Evolutionary conservation across 2,888 invertebrate genomes (phyloP), one percentile per base, ranked within the genome.

Genomic region (Polyommatus iphigenia): DNA sequence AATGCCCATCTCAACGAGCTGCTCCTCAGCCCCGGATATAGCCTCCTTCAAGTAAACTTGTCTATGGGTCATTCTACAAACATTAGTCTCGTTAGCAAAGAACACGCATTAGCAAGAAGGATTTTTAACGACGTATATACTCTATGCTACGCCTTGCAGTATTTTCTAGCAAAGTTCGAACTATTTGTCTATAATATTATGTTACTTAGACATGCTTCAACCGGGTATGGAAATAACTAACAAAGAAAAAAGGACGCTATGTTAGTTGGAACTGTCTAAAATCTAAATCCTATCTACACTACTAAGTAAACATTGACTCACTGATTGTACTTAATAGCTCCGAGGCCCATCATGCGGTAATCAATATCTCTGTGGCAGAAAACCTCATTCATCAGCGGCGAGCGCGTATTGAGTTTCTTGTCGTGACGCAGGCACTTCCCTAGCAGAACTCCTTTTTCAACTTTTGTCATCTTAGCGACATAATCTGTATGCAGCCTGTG

Each of bases 321-420:
- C 93, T 85, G 82, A 5, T 84, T 79, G 83, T 85, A 87, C 80
- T 90, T 88, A 41, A 93, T 87, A 71, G 93, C 87, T 71, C 95
- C 96, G 78, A 96, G 89, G 0, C 95, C 94, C 84, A 96, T 85
- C 85, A 95, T 85, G 76, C 95, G 93, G 83, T 95, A 95, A 86
- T 96, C 96, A 79, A 95, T 95, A n/a, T 92, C 85, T 71, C 92
- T 85, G 78, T 93, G 91, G 78, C 94, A 92, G 83, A 95, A 91
- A 72, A 96, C 89, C 84, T 96, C 96, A 84, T 95, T 95, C 83
- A 94, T 90, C 2, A 95, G 88, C 0, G 96, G 95, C 0, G 96
- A 96, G 78, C 94, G 90, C 71, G 94, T 95, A 80, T 95, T 90
- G 29, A 96, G 88, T 86, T 95, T 96, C 83, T 91, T 92, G 84